Evolutionary conservation across 2,888 invertebrate genomes (phyloP).

Genomic region (Sepiola atlantica): DNA sequence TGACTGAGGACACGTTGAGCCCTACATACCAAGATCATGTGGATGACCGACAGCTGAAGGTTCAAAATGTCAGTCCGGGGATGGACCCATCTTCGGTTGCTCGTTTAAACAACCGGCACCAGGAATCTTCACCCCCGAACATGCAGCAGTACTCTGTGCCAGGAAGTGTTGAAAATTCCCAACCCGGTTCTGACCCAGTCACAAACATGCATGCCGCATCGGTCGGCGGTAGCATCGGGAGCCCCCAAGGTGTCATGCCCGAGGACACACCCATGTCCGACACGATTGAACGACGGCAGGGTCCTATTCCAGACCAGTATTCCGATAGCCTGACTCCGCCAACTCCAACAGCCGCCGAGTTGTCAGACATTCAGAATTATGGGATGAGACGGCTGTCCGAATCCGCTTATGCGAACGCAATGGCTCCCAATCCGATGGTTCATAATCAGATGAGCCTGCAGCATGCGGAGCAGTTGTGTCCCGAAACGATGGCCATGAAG

Average conservation of each 20-base stretch:
- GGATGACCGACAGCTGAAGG: conserved; percentile 3
- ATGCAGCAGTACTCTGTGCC: conserved; percentile 41
- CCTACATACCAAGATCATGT: conserved; percentile 44
- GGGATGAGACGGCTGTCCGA: conserved; percentile 32
- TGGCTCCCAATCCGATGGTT: neutral
- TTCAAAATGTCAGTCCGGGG: conserved; percentile 25
- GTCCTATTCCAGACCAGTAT: conserved; percentile 38
- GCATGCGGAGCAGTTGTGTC: neutral
- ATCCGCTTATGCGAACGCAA: neutral
- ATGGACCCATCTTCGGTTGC: conserved; percentile 41
- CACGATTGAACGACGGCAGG: neutral
- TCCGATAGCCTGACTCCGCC: conserved; percentile 45
- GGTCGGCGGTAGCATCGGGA: conserved; percentile 35
- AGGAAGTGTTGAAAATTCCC: conserved; percentile 41
- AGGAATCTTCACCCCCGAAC: conserved; percentile 38
- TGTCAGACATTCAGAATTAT: conserved; percentile 45
- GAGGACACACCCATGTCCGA: conserved; percentile 46
- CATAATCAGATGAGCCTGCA: conserved; percentile 34
- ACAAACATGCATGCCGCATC: conserved; percentile 41
- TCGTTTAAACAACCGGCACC: conserved; percentile 20
- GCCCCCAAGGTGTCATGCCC: conserved; percentile 41
- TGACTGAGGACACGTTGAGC: conserved; percentile 43
- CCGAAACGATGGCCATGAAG: neutral
- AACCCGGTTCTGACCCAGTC: conserved; percentile 24
- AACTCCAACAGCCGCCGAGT: neutral